Percentiles rank a stretch among this genome's conserved stretches.
Conservation (phyloP, 1,140 invertebrate species). For the Drosophila leontia region DNA sequence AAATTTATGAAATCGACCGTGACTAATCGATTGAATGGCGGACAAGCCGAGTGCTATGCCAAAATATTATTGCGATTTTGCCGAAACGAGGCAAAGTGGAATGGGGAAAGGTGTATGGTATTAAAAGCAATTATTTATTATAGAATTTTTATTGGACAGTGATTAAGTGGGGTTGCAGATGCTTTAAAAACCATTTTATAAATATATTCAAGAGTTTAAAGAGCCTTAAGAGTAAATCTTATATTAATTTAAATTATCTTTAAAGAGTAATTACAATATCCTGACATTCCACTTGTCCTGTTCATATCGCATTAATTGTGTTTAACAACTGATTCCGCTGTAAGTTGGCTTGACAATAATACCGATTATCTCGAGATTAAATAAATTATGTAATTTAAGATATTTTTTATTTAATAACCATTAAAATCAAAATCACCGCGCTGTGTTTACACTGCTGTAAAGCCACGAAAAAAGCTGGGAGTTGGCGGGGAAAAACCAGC, state of each 20-base stretch:
- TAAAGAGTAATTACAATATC: not conserved
- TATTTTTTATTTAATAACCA: slow-evolving; percentile 31
- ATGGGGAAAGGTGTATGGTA: slow-evolving; percentile 6
- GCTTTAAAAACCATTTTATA: not conserved
- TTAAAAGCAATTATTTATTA: slow-evolving; percentile 67
- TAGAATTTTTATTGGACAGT: not conserved
- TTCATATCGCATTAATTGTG: slow-evolving; percentile 1
- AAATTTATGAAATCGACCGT: slow-evolving; percentile 76
- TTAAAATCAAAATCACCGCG: slow-evolving; percentile 27
- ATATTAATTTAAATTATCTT: not conserved
- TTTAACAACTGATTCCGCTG: not conserved
- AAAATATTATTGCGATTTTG: slow-evolving; percentile 47
- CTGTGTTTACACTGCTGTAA: slow-evolving; percentile 61
- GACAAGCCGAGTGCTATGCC: slow-evolving; percentile 21
- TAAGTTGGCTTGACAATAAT: slow-evolving; percentile 1
- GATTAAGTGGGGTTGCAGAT: not conserved
- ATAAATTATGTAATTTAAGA: slow-evolving; percentile 7
- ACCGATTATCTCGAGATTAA: slow-evolving; percentile 5
- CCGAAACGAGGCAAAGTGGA: not conserved
- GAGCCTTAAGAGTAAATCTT: not conserved
- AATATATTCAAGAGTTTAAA: not conserved
- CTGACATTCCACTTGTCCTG: not conserved
- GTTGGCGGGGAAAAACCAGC: slow-evolving; percentile 11
- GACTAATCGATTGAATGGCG: slow-evolving; percentile 62
- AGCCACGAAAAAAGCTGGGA: slow-evolving; percentile 42